Evolutionary conservation across 2,113 vertebrate species (phyloP).

Genomic region (Cephalophus harveyi): DNA sequence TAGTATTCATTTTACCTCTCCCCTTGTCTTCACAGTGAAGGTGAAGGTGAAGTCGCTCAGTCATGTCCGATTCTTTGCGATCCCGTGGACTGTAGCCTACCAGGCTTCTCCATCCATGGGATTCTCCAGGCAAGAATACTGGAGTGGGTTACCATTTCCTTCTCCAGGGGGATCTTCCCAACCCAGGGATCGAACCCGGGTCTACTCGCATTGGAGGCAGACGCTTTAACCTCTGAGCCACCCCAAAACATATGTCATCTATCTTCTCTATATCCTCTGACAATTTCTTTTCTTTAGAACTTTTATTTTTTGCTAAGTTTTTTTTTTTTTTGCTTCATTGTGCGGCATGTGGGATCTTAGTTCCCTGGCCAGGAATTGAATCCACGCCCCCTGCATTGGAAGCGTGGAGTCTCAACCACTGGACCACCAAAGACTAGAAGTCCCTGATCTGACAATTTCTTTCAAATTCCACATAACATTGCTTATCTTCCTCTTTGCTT

Average conservation of each 20-base stretch:
- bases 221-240: too few relatives aligned
- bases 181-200: too few relatives aligned
- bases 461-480: neutral
- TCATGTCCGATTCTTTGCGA: too few relatives aligned
- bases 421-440: neutral
- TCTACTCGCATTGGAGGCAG: too few relatives aligned
- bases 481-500: neutral
- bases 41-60: too few relatives aligned
- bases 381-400: neutral
- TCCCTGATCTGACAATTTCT: neutral
- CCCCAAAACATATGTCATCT: neutral
- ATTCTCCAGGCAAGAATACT: too few relatives aligned
- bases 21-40: neutral
- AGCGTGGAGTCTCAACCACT: neutral
- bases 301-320: neutral
- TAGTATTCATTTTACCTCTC: neutral
- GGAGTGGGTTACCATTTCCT: too few relatives aligned
- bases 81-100: too few relatives aligned
- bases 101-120: too few relatives aligned
- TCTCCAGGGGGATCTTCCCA: too few relatives aligned
- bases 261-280: neutral
- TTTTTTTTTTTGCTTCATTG: neutral
- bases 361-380: neutral
- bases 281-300: neutral
- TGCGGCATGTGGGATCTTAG: neutral